These are phyloP conservation scores for Watsonalla cultraria DNA, from an alignment of 2,888 invertebrate genomes.

Conservation along the genomic window DNA sequence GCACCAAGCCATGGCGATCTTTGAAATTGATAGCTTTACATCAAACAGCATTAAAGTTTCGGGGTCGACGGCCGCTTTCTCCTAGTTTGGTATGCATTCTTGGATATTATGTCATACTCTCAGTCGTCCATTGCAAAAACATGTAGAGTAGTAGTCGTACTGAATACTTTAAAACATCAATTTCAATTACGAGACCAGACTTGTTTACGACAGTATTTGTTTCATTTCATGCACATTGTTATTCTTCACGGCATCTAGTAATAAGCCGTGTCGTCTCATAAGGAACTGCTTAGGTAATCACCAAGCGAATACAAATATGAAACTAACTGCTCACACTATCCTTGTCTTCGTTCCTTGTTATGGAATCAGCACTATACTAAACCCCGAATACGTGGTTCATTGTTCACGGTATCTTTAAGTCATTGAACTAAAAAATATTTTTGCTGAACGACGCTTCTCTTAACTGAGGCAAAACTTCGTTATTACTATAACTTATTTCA, in stretches of 20 bases:
- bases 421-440: background rate
- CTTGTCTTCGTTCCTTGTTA: conserved; percentile 15
- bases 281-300: conserved; percentile 45
- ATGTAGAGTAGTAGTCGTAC: conserved; percentile 18
- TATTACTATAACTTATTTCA: conserved; percentile 18
- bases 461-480: conserved; percentile 14
- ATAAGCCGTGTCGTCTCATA: conserved; percentile 37
- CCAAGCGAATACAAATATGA: conserved; percentile 39
- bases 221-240: conserved; percentile 27
- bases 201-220: conserved; percentile 34
- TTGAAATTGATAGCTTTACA: conserved; percentile 36
- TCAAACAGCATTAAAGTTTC: conserved; percentile 39
- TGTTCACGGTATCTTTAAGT: conserved; percentile 1
- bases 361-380: background rate
- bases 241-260: conserved; percentile 36
- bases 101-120: conserved; percentile 50
- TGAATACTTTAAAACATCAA: conserved; percentile 8
- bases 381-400: background rate
- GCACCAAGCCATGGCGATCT: conserved; percentile 34
- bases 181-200: conserved; percentile 13
- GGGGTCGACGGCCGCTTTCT: conserved; percentile 65
- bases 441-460: conserved; percentile 4
- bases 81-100: conserved; percentile 41
- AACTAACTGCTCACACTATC: conserved; percentile 17
- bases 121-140: conserved; percentile 28